phyloP scores from a whole-genome alignment of 2,113 vertebrate genomes.

The Cygnus buccinator region DNA sequence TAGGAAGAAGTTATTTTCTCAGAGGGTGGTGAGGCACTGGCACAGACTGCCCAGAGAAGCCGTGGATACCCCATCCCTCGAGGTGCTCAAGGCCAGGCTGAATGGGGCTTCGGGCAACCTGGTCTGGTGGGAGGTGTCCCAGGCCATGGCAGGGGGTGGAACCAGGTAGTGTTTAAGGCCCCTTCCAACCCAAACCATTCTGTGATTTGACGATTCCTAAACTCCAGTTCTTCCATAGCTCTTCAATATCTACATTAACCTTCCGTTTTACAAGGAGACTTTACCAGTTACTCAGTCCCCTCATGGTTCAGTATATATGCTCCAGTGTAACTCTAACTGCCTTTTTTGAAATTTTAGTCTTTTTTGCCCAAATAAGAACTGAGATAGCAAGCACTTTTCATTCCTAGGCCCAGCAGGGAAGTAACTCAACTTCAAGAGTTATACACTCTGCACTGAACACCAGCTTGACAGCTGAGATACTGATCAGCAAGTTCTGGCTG shows the following conservation, averaged over 20 bases:
- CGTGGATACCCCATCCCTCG: no score
- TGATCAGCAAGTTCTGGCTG: neutral
- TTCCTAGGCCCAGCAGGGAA: neutral
- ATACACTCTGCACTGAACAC: neutral
- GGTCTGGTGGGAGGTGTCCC: no score
- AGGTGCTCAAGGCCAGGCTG: no score
- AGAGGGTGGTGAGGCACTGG: no score
- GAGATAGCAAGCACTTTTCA: neutral
- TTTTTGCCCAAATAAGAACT: neutral
- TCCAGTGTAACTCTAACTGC: accelerated
- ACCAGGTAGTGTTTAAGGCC: no score
- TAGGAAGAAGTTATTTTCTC: no score
- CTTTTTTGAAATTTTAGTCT: neutral
- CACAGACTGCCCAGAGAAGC: no score
- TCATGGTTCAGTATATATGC: neutral
- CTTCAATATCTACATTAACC: neutral
- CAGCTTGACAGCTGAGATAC: neutral
- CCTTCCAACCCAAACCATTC: no score
- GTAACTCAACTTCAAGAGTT: neutral
- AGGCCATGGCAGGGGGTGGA: no score
- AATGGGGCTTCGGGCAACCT: no score
- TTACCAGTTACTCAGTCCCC: neutral
- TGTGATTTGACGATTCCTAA: neutral
- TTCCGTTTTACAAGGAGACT: neutral
- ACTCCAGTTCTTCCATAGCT: neutral